Conservation (phyloP, 1,140 invertebrate species). For the Drosophila mayri region DNA sequence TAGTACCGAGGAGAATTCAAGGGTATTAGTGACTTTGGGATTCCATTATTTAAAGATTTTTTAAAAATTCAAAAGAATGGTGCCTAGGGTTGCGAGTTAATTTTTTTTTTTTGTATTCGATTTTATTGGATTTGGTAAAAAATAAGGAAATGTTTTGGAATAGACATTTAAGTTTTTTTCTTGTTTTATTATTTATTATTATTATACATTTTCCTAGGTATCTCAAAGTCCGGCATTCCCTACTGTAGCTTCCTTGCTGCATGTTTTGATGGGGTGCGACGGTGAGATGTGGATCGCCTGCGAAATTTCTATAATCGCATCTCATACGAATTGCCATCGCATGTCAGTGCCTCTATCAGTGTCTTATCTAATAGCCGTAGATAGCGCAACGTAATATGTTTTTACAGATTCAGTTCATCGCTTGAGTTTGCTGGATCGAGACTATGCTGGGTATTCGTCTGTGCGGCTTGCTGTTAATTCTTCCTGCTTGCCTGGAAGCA, state of each 20-base stretch:
- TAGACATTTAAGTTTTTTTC: too few species aligned
- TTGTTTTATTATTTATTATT: too few species aligned
- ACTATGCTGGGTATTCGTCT: constrained; percentile 32
- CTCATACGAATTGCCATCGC: constrained; percentile 52
- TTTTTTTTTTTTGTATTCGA: too few species aligned
- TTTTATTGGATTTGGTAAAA: too few species aligned
- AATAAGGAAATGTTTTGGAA: too few species aligned
- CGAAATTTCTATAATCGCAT: constrained; percentile 36
- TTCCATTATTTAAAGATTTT: too few species aligned
- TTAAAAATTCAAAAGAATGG: too few species aligned
- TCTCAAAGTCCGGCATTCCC: not conserved
- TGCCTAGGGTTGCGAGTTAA: too few species aligned
- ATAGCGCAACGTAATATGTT: not conserved
- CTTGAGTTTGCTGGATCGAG: not conserved
- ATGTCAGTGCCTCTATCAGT: constrained; percentile 24
- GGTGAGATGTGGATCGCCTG: constrained; percentile 18
- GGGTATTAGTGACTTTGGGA: too few species aligned
- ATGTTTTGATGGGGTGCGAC: constrained; percentile 16
- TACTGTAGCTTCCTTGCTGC: not conserved
- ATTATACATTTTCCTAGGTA: not conserved
- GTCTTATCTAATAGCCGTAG: constrained; percentile 31
- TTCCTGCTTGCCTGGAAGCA: constrained; percentile 34
- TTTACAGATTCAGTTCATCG: constrained; percentile 38
- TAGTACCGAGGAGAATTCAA: fast-evolving
- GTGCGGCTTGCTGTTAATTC: constrained; percentile 18